A percentile compares a stretch with the other conserved stretches of the same genome.
phyloP scores from a whole-genome alignment of 1,140 invertebrate species.

The Microplitis demolitor region DNA sequence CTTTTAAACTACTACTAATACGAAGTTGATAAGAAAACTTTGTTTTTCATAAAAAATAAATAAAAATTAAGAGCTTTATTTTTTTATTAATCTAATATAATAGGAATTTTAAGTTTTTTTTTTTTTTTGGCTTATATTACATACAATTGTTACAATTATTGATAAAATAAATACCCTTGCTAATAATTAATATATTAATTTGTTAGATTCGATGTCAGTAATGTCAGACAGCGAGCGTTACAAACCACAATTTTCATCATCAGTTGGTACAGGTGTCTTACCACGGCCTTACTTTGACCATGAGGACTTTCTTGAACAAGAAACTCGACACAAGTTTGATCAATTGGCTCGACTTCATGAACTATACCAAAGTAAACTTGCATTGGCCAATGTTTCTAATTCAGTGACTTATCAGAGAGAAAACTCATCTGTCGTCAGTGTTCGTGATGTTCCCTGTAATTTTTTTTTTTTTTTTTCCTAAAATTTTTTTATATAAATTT shows the following conservation, averaged over 20 bases:
- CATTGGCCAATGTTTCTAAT: constrained; percentile 65
- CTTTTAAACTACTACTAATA: neutral
- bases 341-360: constrained; percentile 72
- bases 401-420: constrained; percentile 63
- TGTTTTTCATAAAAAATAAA: no score
- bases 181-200: constrained; percentile 14
- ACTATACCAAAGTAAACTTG: constrained; percentile 70
- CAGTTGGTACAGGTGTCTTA: constrained; percentile 50
- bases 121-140: no score
- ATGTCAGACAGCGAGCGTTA: constrained; percentile 74
- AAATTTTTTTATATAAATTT: neutral
- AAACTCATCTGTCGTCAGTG: constrained; percentile 53
- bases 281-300: constrained; percentile 58
- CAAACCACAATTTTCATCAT: constrained; percentile 53
- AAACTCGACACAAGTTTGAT: constrained; percentile 68
- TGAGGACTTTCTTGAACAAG: constrained; percentile 57
- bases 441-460: constrained; percentile 57
- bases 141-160: no score
- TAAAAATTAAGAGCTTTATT: no score
- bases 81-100: no score
- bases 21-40: no score
- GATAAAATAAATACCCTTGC: no score
- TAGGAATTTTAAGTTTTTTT: no score
- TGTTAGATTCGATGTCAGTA: constrained; percentile 74
- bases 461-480: constrained; percentile 34